Evolutionary conservation across 2,113 vertebrate species (phyloP).

Genomic region (Choloepus hoffmanni): DNA sequence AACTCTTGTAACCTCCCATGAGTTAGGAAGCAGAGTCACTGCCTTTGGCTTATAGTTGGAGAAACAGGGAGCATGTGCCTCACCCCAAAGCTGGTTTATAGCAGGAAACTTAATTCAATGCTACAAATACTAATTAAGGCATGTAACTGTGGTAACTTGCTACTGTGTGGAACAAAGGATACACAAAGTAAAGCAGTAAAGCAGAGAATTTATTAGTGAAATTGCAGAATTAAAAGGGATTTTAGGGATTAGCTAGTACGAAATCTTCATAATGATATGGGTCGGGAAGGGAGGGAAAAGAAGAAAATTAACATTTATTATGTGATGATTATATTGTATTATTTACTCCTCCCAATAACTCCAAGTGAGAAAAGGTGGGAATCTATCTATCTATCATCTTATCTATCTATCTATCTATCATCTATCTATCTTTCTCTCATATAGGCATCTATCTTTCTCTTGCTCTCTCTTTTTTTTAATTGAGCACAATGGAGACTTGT

Average conservation of each 20-base stretch:
- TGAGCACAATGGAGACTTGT: neutral
- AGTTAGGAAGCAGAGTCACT: neutral
- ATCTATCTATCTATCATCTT: neutral
- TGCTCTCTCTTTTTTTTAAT: neutral
- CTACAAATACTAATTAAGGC: neutral
- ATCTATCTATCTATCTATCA: too few species aligned
- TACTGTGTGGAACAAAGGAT: neutral
- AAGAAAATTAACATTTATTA: neutral
- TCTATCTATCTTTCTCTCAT: neutral
- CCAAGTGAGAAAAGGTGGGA: neutral
- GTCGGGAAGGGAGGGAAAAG: neutral
- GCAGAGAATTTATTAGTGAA: constrained; percentile 19
- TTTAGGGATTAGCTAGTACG: constrained; percentile 48
- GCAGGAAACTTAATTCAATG: neutral
- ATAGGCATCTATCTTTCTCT: neutral
- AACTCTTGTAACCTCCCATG: neutral
- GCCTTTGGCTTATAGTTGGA: neutral
- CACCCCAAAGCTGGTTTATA: neutral
- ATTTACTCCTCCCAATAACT: neutral
- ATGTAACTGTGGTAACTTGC: neutral
- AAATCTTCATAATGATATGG: constrained; percentile 41
- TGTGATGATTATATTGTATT: neutral
- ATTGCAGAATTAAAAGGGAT: constrained; percentile 54
- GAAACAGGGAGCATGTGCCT: neutral
- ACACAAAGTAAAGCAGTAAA: neutral